Evolutionary conservation across 2,113 vertebrate species (phyloP).

Genomic region (Vulpes ferrilata): DNA sequence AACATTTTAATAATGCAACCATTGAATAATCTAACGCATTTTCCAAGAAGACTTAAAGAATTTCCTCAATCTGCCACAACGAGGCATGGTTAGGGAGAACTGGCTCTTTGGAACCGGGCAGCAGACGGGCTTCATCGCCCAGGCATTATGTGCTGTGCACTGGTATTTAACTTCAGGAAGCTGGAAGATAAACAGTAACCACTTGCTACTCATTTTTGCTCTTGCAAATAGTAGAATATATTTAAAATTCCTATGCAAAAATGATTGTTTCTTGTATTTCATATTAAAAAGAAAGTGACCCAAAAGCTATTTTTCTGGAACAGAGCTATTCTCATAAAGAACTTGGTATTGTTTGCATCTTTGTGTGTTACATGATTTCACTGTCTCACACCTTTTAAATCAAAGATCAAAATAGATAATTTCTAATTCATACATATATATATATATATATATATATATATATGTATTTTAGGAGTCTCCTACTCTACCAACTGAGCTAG

Average conservation of each 20-base stretch:
- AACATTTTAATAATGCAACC: not conserved
- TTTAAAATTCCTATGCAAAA: not conserved
- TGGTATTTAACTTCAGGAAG: not conserved
- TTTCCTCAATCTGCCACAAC: not conserved
- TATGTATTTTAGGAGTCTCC: not conserved
- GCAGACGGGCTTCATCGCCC: rapidly evolving
- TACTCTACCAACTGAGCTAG: not conserved
- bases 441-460: not conserved
- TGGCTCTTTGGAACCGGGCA: not conserved
- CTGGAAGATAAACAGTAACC: not conserved
- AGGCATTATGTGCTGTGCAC: rapidly evolving
- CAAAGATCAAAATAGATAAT: not conserved
- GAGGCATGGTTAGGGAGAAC: not conserved
- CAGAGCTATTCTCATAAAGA: not conserved
- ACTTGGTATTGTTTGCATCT: not conserved
- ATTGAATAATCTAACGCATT: not conserved
- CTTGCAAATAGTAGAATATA: not conserved
- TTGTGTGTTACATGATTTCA: not conserved
- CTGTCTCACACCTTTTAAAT: not conserved
- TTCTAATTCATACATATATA: not conserved
- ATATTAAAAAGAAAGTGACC: not conserved
- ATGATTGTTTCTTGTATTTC: not conserved
- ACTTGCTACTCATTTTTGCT: not conserved
- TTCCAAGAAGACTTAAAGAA: not conserved
- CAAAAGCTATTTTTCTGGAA: not conserved